Conservation (phyloP, 2,797 vertebrate species). For the Spinus olivaceus region DNA sequence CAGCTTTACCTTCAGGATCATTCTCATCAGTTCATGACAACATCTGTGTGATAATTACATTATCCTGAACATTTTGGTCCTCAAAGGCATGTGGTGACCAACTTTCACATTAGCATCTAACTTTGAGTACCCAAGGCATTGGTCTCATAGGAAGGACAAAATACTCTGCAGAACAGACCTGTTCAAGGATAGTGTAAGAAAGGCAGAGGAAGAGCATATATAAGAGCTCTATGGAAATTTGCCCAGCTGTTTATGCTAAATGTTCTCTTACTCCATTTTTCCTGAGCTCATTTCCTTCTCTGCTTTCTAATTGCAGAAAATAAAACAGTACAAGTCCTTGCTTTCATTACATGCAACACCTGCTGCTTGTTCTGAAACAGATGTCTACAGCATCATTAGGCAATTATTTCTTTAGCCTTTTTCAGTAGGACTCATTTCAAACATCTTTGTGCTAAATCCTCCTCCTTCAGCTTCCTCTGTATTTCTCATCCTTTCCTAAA, state of each 20-base stretch:
- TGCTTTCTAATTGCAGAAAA: constrained; percentile 29
- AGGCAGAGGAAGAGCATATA: not conserved
- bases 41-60: not conserved
- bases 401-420: constrained; percentile 17
- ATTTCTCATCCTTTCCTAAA: not conserved
- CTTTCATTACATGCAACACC: constrained; percentile 41
- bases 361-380: constrained; percentile 48
- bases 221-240: not conserved
- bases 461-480: not conserved
- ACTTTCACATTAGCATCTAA: not conserved
- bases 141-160: not conserved
- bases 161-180: not conserved
- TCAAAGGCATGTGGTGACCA: not conserved
- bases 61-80: not conserved
- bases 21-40: not conserved
- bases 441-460: not conserved
- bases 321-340: constrained; percentile 18
- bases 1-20: not conserved
- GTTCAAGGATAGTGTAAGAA: not conserved
- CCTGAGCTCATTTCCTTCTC: constrained; percentile 25
- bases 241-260: constrained; percentile 13
- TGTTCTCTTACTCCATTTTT: constrained; percentile 20
- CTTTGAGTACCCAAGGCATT: not conserved
- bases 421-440: constrained; percentile 10
- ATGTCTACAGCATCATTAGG: constrained; percentile 31